Percentiles rank a stretch among this genome's conserved stretches.
Conservation (phyloP, 2,113 vertebrate genomes). For the Campylorhamphus procurvoides region DNA sequence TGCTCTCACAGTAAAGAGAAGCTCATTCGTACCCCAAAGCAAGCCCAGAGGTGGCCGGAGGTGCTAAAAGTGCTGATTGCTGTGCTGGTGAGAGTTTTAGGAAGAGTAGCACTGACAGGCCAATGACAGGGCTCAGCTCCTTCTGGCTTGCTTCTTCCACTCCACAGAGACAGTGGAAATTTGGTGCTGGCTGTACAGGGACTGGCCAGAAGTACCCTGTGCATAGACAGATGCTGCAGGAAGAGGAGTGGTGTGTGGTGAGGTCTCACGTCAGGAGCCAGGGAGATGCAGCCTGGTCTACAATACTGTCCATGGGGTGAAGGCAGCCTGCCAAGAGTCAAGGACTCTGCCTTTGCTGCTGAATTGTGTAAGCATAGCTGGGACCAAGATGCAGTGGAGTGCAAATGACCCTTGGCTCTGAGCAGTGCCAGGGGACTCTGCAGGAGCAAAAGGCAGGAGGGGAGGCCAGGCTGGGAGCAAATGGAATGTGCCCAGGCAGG, state of each 20-base stretch:
- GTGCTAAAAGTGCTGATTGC: accelerated
- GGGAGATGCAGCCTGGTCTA: background rate
- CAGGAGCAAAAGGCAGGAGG: background rate
- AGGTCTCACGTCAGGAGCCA: accelerated
- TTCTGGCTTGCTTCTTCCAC: background rate
- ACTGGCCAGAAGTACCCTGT: accelerated
- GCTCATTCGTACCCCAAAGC: background rate
- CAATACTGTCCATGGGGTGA: accelerated
- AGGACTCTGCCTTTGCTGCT: background rate
- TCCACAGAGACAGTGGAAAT: background rate
- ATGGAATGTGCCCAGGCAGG: background rate
- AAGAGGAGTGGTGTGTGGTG: accelerated
- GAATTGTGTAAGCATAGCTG: background rate
- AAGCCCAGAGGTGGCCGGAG: background rate
- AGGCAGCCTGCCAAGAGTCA: background rate
- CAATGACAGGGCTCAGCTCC: accelerated
- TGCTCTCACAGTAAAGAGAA: background rate
- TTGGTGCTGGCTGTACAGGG: accelerated
- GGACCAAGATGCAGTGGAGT: background rate
- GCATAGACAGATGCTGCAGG: accelerated
- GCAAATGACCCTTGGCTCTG: no score
- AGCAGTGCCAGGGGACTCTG: background rate
- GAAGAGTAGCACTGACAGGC: background rate
- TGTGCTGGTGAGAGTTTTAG: background rate
- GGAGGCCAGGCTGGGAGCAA: no score